Conservation (phyloP, 1,140 invertebrate genomes). For the Diabrotica undecimpunctata region DNA sequence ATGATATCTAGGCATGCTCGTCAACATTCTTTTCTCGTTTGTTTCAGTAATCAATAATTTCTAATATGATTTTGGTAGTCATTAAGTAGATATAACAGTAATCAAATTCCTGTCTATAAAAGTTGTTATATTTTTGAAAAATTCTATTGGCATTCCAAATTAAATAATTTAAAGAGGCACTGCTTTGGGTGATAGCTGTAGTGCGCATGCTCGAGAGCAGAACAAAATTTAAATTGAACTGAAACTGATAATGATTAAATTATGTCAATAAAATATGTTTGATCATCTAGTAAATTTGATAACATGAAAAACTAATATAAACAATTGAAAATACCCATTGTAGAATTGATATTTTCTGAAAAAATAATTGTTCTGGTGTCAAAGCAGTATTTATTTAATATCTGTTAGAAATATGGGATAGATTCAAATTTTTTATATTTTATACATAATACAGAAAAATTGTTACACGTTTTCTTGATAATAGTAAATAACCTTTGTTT, state of each 20-base stretch:
- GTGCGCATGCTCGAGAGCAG: conserved; percentile 1
- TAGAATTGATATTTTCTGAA: no score
- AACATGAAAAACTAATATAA: no score
- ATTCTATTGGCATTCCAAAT: neutral
- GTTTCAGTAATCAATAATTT: neutral
- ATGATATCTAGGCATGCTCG: neutral
- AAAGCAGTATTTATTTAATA: no score
- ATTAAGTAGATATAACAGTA: neutral
- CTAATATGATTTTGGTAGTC: neutral
- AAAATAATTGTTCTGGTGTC: no score
- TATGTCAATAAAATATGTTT: no score
- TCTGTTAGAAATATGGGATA: no score
- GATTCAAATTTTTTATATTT: no score
- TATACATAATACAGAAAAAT: no score
- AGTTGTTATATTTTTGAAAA: neutral
- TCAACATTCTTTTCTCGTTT: neutral
- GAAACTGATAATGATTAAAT: neutral
- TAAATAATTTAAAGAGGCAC: conserved; percentile 13
- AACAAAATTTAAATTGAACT: neutral
- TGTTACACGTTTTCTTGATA: no score
- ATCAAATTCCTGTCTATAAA: neutral
- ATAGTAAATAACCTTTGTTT: no score
- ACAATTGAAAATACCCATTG: no score
- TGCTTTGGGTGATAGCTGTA: conserved; percentile 12
- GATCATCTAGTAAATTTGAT: no score